Conservation (phyloP, 2,888 invertebrate genomes). For the Chrysodeixis includens region DNA sequence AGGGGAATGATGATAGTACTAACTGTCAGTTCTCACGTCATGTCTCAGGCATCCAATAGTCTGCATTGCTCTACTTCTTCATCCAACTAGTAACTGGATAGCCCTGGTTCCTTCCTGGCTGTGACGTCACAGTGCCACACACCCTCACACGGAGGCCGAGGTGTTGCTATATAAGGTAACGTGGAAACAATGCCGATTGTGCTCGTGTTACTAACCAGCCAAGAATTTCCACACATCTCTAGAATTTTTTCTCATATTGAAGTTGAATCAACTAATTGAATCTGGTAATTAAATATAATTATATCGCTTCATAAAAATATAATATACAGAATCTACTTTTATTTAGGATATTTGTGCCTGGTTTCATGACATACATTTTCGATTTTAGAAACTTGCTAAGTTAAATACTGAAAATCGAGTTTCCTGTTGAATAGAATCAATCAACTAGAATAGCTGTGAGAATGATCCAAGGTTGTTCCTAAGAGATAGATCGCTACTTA, state of each 20-base stretch:
- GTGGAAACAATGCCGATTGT: slow-evolving; percentile 2
- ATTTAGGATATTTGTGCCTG: too few species aligned
- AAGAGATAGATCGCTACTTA: background rate
- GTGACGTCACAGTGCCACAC: background rate
- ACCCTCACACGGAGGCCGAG: background rate
- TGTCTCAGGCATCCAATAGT: too few species aligned
- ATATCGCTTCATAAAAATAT: too few species aligned
- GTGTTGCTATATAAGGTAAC: background rate
- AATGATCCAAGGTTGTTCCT: background rate
- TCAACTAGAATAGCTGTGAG: background rate
- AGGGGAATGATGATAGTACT: too few species aligned
- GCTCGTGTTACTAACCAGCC: background rate
- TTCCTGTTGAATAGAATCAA: background rate
- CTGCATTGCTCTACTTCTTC: too few species aligned
- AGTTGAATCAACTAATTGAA: too few species aligned
- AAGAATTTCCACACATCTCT: slow-evolving; percentile 1
- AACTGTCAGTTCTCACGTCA: too few species aligned
- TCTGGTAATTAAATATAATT: too few species aligned
- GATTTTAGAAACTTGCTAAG: too few species aligned
- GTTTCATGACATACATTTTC: too few species aligned
- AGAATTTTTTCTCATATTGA: background rate
- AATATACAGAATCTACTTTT: too few species aligned
- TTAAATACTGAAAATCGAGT: background rate
- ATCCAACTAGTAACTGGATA: background rate
- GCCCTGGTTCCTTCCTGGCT: background rate